Evolutionary conservation across 2,888 invertebrate species (phyloP).

Genomic region (Pristionchus fissidentatus): DNA sequence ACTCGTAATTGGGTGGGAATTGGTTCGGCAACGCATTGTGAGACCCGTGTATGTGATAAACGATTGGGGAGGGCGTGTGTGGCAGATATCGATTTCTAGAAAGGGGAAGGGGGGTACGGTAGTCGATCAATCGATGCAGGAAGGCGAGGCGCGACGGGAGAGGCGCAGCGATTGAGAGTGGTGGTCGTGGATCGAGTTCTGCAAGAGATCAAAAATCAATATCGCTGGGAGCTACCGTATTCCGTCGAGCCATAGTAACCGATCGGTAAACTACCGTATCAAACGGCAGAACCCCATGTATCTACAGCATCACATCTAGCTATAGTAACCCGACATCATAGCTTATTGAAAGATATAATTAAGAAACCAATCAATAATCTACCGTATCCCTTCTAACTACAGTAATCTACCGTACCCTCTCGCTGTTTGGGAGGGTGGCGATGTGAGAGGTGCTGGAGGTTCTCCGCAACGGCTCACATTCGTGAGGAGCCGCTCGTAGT

Average conservation of each 20-base stretch:
- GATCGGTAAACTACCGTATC: neutral
- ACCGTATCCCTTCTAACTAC: neutral
- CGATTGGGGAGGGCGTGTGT: neutral
- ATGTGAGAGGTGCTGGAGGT: neutral
- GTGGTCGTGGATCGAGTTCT: neutral
- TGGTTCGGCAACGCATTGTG: conserved; percentile 8
- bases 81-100: conserved; percentile 32
- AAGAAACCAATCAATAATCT: neutral
- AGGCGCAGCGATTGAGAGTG: neutral
- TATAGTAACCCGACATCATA: too few species aligned
- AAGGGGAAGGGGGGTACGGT: conserved; percentile 6
- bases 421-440: neutral
- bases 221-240: neutral
- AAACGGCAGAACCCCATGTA: neutral
- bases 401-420: neutral
- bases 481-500: conserved; percentile 23
- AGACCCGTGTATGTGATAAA: neutral
- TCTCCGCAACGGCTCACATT: conserved; percentile 38
- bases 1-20: conserved; percentile 28
- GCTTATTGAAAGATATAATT: too few species aligned
- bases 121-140: neutral
- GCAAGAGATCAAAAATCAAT: conserved; percentile 19
- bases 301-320: too few species aligned
- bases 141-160: neutral
- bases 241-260: neutral